A percentile compares a stretch with the other conserved stretches of the same genome.
Evolutionary conservation across 2,113 vertebrate genomes (phyloP).

Genomic region (Sorex fumeus): DNA sequence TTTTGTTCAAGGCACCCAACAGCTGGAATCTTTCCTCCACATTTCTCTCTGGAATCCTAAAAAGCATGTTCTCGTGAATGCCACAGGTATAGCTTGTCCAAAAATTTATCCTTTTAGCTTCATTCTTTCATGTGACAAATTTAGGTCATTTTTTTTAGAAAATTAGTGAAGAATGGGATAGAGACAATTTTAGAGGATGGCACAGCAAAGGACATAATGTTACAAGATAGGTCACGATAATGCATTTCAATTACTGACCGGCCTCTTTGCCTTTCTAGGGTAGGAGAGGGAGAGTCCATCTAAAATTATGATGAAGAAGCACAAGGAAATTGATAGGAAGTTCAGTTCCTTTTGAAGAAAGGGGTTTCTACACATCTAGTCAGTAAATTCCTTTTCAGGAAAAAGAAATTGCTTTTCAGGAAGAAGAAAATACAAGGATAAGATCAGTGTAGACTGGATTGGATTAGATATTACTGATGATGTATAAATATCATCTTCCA

Average conservation of each 20-base stretch:
- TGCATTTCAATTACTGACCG: rapidly evolving
- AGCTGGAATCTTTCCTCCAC: rapidly evolving
- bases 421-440: background rate
- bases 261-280: background rate
- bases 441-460: background rate
- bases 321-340: background rate
- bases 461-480: background rate
- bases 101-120: background rate
- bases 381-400: background rate
- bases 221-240: rapidly evolving
- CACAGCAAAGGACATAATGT: background rate
- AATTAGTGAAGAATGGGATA: background rate
- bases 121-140: background rate
- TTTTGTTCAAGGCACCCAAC: background rate
- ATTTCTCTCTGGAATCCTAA: background rate
- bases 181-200: background rate
- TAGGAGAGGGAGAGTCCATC: too few species aligned
- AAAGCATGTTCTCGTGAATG: background rate
- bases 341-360: background rate
- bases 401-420: background rate
- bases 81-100: background rate
- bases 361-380: background rate
- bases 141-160: background rate
- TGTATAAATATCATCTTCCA: conserved; percentile 19
- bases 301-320: background rate